phyloP scores from a whole-genome alignment of 2,797 vertebrate genomes.

The Heliangelus exortis region DNA sequence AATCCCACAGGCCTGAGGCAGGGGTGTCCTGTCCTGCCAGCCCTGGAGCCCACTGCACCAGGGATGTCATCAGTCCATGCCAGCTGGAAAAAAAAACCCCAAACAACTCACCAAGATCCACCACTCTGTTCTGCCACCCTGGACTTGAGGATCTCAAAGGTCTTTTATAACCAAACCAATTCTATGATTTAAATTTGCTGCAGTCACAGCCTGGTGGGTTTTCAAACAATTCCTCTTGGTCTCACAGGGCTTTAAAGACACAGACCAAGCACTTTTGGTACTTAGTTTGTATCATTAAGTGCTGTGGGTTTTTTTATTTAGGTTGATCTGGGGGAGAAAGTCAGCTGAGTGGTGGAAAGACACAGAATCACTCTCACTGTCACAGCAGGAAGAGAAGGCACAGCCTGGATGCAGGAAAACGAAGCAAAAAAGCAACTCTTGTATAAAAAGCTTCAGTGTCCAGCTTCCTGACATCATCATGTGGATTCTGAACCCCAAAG shows the following conservation, averaged over 20 bases:
- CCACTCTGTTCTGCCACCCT: neutral
- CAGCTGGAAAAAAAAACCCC: neutral
- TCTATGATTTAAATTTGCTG: neutral
- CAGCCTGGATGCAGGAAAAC: neutral
- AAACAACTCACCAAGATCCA: neutral
- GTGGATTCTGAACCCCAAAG: neutral
- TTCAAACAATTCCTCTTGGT: neutral
- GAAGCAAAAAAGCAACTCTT: neutral
- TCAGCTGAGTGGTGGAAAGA: neutral
- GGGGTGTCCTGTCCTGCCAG: neutral
- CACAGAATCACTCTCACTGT: neutral
- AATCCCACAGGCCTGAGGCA: neutral
- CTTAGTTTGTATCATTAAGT: accelerated
- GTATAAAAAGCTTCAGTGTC: neutral
- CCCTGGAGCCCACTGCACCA: neutral
- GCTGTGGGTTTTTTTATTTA: neutral
- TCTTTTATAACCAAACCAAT: too few species aligned
- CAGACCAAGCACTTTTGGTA: neutral
- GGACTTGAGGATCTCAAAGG: too few species aligned
- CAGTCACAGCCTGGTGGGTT: neutral
- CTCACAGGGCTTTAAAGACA: neutral
- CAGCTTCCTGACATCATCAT: neutral
- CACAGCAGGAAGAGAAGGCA: constrained; percentile 5
- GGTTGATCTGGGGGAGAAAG: neutral
- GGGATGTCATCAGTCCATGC: neutral